These are phyloP conservation scores for Psittacula derbiana DNA, from an alignment of 2,797 vertebrate species.

Conservation along the genomic window DNA sequence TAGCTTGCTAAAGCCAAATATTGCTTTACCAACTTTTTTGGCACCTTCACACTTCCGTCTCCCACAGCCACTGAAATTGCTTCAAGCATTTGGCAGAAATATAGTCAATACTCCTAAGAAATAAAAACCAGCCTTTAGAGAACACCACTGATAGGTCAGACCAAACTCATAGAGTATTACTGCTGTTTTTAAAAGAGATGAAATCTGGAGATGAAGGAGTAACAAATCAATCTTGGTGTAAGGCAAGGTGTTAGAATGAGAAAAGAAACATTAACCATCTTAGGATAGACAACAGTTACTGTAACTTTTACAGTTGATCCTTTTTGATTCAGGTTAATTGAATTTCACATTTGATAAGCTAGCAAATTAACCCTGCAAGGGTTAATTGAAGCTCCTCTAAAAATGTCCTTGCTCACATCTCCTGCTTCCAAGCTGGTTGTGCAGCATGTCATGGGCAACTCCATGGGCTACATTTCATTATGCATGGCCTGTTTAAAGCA, in stretches of 20 bases:
- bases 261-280: background rate
- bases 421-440: background rate
- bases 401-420: background rate
- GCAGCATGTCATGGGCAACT: background rate
- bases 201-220: background rate
- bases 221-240: background rate
- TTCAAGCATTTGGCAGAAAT: background rate
- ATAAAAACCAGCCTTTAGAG: background rate
- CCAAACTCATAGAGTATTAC: background rate
- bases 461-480: background rate
- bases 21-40: background rate
- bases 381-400: slow-evolving; percentile 16
- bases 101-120: background rate
- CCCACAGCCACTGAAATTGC: background rate
- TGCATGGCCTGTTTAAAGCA: background rate
- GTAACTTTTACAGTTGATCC: background rate
- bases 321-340: slow-evolving; percentile 41
- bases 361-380: background rate
- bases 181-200: background rate
- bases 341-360: background rate
- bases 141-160: background rate
- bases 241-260: background rate
- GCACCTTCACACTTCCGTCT: background rate
- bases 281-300: background rate
- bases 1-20: background rate